Percentiles rank a stretch among this genome's conserved stretches.
phyloP scores from a whole-genome alignment of 2,797 vertebrate species.

The Fistularia commersonii region DNA sequence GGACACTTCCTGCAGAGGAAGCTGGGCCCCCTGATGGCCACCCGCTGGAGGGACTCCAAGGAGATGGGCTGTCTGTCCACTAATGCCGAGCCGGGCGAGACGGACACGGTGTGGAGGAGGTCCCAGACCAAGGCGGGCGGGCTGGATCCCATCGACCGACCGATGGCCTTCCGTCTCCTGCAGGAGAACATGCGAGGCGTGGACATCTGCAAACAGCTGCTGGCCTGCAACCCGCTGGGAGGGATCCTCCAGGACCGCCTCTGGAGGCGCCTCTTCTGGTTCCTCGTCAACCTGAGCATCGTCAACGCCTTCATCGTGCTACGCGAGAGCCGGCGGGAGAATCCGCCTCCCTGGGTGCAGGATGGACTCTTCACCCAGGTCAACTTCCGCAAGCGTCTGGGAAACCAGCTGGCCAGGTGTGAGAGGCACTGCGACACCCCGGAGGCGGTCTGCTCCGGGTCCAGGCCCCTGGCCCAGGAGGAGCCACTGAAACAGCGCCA shows the following conservation, averaged over 20 bases:
- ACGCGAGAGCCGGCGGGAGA: conserved; percentile 73
- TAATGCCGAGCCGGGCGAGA: conserved; percentile 58
- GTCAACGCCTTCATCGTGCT: conserved; percentile 79
- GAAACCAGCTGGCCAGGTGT: conserved; percentile 71
- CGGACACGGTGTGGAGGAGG: conserved; percentile 74
- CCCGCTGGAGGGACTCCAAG: conserved; percentile 77
- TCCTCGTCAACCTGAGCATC: conserved; percentile 76
- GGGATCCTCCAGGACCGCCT: conserved; percentile 68
- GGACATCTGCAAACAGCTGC: conserved; percentile 80
- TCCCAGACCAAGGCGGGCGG: conserved; percentile 60
- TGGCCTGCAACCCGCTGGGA: conserved; percentile 76
- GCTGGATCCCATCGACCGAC: conserved; percentile 67
- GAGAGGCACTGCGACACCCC: conserved; percentile 40
- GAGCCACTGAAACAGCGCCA: conserved; percentile 50
- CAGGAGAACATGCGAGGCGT: conserved; percentile 82
- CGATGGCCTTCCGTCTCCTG: conserved; percentile 73
- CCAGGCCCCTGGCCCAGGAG: not conserved
- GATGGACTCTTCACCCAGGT: conserved; percentile 75
- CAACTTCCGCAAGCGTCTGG: conserved; percentile 73
- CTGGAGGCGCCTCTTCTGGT: conserved; percentile 79
- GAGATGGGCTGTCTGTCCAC: conserved; percentile 78
- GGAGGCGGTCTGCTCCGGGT: not conserved
- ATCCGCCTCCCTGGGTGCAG: conserved; percentile 73
- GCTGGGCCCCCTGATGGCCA: conserved; percentile 67
- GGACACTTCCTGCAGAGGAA: conserved; percentile 72